Evolutionary conservation across 2,797 vertebrate species (phyloP).

Genomic region (Phaenicophaeus curvirostris): DNA sequence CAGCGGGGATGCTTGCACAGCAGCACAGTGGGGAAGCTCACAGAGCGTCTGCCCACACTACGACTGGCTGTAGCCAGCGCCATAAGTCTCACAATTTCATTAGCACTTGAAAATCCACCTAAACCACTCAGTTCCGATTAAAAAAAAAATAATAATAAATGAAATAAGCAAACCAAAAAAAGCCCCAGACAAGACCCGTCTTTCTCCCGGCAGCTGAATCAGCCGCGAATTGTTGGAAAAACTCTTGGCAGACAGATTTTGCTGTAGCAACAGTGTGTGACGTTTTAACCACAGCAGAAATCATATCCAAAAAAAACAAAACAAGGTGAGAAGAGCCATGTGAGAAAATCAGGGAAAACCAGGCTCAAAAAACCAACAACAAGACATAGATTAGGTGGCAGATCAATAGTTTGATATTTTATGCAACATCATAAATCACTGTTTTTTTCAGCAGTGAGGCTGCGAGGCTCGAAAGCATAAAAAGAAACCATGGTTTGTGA

Average conservation of each 20-base stretch:
- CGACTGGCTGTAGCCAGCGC: slow-evolving; percentile 78
- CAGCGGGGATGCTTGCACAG: slow-evolving; percentile 80
- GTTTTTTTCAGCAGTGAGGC: slow-evolving; percentile 22
- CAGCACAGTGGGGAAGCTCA: slow-evolving; percentile 80
- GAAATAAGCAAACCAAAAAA: neutral
- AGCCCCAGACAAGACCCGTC: slow-evolving; percentile 55
- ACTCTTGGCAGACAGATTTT: slow-evolving; percentile 72
- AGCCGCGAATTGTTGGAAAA: slow-evolving; percentile 70
- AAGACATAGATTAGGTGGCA: slow-evolving; percentile 4
- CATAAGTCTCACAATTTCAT: slow-evolving; percentile 80
- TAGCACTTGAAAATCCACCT: slow-evolving; percentile 77
- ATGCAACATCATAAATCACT: slow-evolving; percentile 34
- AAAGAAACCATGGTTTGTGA: slow-evolving; percentile 37
- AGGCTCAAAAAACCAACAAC: neutral
- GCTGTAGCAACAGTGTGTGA: slow-evolving; percentile 62
- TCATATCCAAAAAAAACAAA: slow-evolving; percentile 54
- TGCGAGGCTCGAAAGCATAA: slow-evolving; percentile 14
- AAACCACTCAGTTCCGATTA: slow-evolving; percentile 35
- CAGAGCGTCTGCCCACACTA: slow-evolving; percentile 76
- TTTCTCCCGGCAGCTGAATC: slow-evolving; percentile 63
- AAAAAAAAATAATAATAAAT: neutral
- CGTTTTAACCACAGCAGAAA: slow-evolving; percentile 70
- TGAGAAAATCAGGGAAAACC: slow-evolving; percentile 6
- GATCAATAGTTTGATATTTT: slow-evolving; percentile 59
- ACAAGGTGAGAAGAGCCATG: slow-evolving; percentile 44